Evolutionary conservation across 1,140 invertebrate genomes (phyloP).

Genomic region (Tribolium madens): DNA sequence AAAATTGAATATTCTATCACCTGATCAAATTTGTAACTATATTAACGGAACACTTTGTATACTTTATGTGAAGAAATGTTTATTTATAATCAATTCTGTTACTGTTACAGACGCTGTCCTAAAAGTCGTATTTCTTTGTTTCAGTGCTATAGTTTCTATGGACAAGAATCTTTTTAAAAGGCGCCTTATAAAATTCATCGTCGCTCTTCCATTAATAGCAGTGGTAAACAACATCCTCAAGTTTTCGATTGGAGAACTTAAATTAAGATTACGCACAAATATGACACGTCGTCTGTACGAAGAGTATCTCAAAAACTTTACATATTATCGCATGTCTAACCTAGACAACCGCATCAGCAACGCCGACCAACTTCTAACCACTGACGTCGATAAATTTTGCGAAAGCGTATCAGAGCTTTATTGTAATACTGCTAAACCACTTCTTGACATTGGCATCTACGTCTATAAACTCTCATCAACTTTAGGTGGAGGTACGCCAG

Average conservation of each 20-base stretch:
- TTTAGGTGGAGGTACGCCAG: slow-evolving; percentile 86
- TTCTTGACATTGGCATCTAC: slow-evolving; percentile 95
- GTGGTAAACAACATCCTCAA: slow-evolving; percentile 94
- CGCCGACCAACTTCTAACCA: slow-evolving; percentile 95
- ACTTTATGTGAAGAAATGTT: too few relatives aligned
- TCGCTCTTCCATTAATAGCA: slow-evolving; percentile 86
- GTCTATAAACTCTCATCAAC: slow-evolving; percentile 89
- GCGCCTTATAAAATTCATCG: slow-evolving; percentile 81
- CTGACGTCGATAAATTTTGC: slow-evolving; percentile 98
- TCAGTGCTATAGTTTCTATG: slow-evolving; percentile 92
- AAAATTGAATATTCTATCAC: too few relatives aligned
- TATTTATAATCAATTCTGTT: too few relatives aligned
- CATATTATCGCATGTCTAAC: slow-evolving; percentile 97
- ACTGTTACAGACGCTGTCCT: too few relatives aligned
- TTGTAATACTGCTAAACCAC: slow-evolving; percentile 96
- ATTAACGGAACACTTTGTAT: too few relatives aligned
- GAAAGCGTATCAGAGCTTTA: slow-evolving; percentile 95
- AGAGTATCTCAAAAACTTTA: slow-evolving; percentile 95
- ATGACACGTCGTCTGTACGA: slow-evolving; percentile 89
- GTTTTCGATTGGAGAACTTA: slow-evolving; percentile 94
- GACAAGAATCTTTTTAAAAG: slow-evolving; percentile 81
- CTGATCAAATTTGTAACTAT: too few relatives aligned
- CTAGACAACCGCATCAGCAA: slow-evolving; percentile 95
- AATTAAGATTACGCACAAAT: slow-evolving; percentile 90
- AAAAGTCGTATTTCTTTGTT: slow-evolving; percentile 64